Conservation (phyloP, 2,113 vertebrate species). For the Rhinoptilus africanus region DNA sequence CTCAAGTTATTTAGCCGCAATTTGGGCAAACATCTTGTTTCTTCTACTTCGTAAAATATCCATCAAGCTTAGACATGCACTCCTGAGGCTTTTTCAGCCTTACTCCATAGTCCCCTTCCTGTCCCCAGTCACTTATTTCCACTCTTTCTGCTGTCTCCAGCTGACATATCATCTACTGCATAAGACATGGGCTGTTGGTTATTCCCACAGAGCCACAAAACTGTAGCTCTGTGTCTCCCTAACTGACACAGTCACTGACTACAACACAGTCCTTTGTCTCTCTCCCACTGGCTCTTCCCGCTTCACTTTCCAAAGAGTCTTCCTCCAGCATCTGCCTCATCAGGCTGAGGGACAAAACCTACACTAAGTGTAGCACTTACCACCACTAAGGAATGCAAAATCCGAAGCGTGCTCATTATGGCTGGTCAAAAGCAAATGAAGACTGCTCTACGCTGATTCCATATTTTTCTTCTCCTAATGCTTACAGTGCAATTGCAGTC, state of each 20-base stretch:
- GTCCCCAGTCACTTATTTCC: not conserved
- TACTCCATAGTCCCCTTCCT: not conserved
- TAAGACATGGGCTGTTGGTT: not conserved
- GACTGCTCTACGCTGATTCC: not conserved
- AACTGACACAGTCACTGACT: not conserved
- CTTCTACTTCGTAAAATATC: constrained; percentile 11
- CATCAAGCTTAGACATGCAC: not conserved
- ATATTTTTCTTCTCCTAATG: not conserved
- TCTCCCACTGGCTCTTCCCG: not conserved
- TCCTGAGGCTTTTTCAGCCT: not conserved
- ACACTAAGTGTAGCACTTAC: rapidly evolving
- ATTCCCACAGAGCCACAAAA: not conserved
- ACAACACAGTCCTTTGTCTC: not conserved
- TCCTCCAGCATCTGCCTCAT: not conserved
- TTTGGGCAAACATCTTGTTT: not conserved
- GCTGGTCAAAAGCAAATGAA: not conserved
- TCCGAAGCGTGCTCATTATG: too few relatives aligned
- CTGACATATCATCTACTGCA: not conserved
- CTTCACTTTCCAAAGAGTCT: not conserved
- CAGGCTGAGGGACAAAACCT: not conserved
- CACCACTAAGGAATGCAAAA: not conserved
- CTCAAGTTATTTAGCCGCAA: not conserved
- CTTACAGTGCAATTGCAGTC: not conserved
- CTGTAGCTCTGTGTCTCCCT: not conserved
- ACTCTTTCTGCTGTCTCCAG: not conserved